Percentiles rank a stretch among this genome's conserved stretches.
Conservation (phyloP, 2,888 invertebrate genomes). For the Hoplodrina ambigua region DNA sequence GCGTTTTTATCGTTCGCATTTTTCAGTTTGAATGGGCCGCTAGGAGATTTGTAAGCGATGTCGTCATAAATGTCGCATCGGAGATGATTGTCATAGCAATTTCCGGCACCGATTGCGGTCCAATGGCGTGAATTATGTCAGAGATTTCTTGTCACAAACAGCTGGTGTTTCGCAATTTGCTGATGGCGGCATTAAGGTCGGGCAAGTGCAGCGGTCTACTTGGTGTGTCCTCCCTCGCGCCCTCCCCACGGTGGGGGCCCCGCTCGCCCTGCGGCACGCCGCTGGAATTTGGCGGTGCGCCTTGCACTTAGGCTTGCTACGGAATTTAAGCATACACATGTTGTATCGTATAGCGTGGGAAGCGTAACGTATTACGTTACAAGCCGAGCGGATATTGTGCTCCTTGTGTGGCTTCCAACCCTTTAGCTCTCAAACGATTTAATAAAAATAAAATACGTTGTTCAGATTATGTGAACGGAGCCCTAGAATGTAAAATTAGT, state of each 20-base stretch:
- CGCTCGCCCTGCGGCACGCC: slow-evolving; percentile 81
- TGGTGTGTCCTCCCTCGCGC: slow-evolving; percentile 62
- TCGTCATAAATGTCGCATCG: slow-evolving; percentile 67
- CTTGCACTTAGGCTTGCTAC: slow-evolving; percentile 80
- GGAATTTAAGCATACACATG: slow-evolving; percentile 74
- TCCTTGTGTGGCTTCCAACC: slow-evolving; percentile 42
- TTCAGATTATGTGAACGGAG: slow-evolving; percentile 29
- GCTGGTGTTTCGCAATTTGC: slow-evolving; percentile 89
- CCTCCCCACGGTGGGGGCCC: slow-evolving; percentile 42
- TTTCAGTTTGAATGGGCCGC: slow-evolving; percentile 52
- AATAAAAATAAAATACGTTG: slow-evolving; percentile 47
- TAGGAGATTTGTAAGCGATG: slow-evolving; percentile 48
- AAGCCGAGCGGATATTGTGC: slow-evolving; percentile 62
- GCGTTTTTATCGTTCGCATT: slow-evolving; percentile 58
- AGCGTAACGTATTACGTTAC: slow-evolving; percentile 71
- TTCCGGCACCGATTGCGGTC: slow-evolving; percentile 77
- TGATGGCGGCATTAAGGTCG: slow-evolving; percentile 89
- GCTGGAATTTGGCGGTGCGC: slow-evolving; percentile 87
- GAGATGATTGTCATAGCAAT: slow-evolving; percentile 78
- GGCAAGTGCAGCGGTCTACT: slow-evolving; percentile 83
- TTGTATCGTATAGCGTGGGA: slow-evolving; percentile 64
- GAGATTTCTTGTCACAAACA: slow-evolving; percentile 86
- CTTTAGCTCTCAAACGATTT: slow-evolving; percentile 54
- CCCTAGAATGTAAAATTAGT: background rate
- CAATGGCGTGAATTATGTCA: slow-evolving; percentile 84